A percentile compares a stretch with the other conserved stretches of the same genome.
These are phyloP conservation scores for Sebastes umbrosus DNA, from an alignment of 2,797 vertebrate species.

Conservation along the genomic window DNA sequence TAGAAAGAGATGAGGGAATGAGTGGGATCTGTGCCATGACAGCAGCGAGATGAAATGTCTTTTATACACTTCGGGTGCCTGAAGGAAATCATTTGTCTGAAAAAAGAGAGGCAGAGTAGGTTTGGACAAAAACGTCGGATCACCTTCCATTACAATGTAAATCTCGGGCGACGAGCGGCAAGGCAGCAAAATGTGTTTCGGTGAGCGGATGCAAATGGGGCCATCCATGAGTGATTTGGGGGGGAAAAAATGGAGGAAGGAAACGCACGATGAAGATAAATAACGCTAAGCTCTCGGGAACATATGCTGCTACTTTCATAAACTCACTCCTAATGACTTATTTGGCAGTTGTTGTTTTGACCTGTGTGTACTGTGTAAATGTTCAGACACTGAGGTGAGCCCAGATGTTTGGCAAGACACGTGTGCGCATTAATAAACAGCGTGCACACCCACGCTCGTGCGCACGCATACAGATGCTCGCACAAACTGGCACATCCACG, in stretches of 20 bases:
- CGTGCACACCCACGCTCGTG: slow-evolving; percentile 20
- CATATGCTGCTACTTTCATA: slow-evolving; percentile 63
- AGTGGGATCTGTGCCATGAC: slow-evolving; percentile 58
- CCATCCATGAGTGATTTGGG: slow-evolving; percentile 58
- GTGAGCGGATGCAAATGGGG: slow-evolving; percentile 47
- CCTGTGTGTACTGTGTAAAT: slow-evolving; percentile 69
- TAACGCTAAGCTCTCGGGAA: slow-evolving; percentile 57
- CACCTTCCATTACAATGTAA: slow-evolving; percentile 43
- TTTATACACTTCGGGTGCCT: slow-evolving; percentile 30
- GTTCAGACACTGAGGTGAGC: slow-evolving; percentile 67
- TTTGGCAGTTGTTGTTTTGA: slow-evolving; percentile 75
- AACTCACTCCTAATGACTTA: slow-evolving; percentile 67
- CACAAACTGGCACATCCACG: background rate
- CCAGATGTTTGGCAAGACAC: slow-evolving; percentile 78
- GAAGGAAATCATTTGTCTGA: slow-evolving; percentile 23
- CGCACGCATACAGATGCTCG: slow-evolving; percentile 35
- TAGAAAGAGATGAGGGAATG: slow-evolving; percentile 67
- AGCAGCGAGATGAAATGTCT: slow-evolving; percentile 43
- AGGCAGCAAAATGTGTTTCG: slow-evolving; percentile 22
- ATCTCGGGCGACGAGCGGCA: slow-evolving; percentile 35
- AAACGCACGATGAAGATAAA: slow-evolving; percentile 54
- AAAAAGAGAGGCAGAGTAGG: background rate
- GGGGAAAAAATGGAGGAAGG: slow-evolving; percentile 23
- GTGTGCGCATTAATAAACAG: slow-evolving; percentile 65
- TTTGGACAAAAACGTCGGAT: slow-evolving; percentile 26